A percentile compares a stretch with the other conserved stretches of the same genome.
phyloP scores from a whole-genome alignment of 30 jellyfish, hydroid and myxozoan genomes.

The Cassiopea xamachana region DNA sequence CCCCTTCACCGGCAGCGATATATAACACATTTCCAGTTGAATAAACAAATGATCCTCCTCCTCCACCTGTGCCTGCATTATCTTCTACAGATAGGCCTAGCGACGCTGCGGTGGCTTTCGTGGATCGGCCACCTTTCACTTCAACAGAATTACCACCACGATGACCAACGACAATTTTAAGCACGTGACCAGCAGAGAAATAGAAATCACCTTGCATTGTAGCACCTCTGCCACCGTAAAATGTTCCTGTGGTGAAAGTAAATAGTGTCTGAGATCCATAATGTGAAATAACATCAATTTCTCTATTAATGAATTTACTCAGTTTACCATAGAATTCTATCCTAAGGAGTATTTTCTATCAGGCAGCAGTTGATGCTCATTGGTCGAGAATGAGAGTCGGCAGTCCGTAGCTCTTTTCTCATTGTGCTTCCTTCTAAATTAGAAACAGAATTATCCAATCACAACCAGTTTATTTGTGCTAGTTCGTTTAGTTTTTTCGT shows the following conservation, averaged over 20 bases:
- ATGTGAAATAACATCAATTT: neutral
- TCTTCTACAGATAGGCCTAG: constrained; percentile 41
- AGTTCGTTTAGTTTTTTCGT: too few relatives aligned
- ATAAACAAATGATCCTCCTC: constrained; percentile 66
- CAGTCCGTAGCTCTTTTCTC: too few relatives aligned
- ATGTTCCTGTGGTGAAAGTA: neutral
- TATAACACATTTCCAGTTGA: constrained; percentile 22
- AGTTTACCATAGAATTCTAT: neutral
- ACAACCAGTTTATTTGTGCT: too few relatives aligned
- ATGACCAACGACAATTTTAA: constrained; percentile 56
- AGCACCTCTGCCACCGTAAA: constrained; percentile 59
- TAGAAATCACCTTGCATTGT: constrained; percentile 44
- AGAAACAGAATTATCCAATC: too few relatives aligned
- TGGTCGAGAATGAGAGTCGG: too few relatives aligned
- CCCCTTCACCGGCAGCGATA: constrained; percentile 70
- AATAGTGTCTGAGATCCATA: neutral
- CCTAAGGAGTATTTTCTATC: too few relatives aligned
- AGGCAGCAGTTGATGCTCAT: too few relatives aligned
- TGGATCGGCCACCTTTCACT: constrained; percentile 39
- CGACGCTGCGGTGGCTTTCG: constrained; percentile 55
- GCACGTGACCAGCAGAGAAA: constrained; percentile 34
- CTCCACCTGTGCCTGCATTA: constrained; percentile 73
- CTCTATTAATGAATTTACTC: too few relatives aligned
- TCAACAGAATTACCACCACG: constrained; percentile 71
- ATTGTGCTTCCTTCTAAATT: too few relatives aligned